Evolutionary conservation across 2,797 vertebrate species (phyloP).

Genomic region (Cuculus canorus): DNA sequence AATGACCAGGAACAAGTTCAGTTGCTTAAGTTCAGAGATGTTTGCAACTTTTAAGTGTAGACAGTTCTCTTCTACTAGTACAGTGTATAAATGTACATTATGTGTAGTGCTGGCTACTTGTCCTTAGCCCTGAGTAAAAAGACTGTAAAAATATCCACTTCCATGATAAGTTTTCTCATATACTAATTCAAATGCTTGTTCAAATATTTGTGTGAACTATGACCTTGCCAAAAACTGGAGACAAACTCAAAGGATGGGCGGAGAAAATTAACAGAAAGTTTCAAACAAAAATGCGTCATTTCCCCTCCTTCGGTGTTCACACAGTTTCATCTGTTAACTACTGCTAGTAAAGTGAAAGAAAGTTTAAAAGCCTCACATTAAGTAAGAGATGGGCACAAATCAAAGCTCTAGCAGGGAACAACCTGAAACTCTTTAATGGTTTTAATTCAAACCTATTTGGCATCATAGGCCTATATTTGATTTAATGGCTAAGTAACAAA

Average conservation of each 20-base stretch:
- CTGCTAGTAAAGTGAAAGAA: neutral
- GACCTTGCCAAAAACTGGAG: neutral
- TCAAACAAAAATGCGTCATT: neutral
- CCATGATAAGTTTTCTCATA: neutral
- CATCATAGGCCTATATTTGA: neutral
- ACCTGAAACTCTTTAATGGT: constrained; percentile 1
- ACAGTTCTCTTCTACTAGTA: neutral
- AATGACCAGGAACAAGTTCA: neutral
- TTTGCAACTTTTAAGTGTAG: neutral
- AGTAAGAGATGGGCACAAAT: constrained; percentile 27
- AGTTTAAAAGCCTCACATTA: neutral
- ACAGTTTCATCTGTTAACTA: neutral
- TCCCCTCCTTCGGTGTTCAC: neutral
- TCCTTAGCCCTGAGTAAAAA: neutral
- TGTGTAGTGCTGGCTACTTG: neutral
- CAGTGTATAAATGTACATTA: neutral
- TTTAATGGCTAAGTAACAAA: constrained; percentile 47
- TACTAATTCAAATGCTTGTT: neutral
- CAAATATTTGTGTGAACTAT: constrained; percentile 18
- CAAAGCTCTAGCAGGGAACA: constrained; percentile 14
- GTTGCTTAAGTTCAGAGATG: neutral
- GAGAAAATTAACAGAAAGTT: constrained; percentile 3
- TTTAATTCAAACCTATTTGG: constrained; percentile 40
- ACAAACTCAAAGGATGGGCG: constrained; percentile 8
- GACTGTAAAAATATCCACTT: neutral